Evolutionary conservation across 1,140 invertebrate genomes (phyloP).

Genomic region (Branchinecta lindahli): DNA sequence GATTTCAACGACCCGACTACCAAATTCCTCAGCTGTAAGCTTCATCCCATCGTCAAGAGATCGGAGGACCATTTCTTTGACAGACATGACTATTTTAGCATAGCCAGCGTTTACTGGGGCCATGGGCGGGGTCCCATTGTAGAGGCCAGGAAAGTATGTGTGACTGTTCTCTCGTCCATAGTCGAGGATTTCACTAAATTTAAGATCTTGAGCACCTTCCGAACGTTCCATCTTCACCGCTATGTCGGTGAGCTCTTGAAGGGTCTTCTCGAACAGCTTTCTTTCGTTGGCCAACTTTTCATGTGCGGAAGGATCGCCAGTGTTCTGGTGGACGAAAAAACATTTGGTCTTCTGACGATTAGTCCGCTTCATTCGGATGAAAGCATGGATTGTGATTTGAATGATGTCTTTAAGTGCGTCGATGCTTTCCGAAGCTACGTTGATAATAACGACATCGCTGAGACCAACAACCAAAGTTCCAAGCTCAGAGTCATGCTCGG

Average conservation of each 20-base stretch:
- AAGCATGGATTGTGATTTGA: slow-evolving; percentile 3
- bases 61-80: neutral
- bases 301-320: neutral
- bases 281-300: neutral
- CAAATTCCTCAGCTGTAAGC: neutral
- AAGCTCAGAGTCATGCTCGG: neutral
- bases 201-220: neutral
- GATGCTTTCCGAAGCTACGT: neutral
- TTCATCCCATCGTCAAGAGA: neutral
- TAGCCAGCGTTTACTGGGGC: neutral
- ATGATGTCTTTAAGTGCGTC: slow-evolving; percentile 7
- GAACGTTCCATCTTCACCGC: neutral
- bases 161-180: neutral
- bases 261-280: slow-evolving; percentile 4
- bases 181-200: neutral
- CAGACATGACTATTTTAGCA: neutral
- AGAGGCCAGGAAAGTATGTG: neutral
- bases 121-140: neutral
- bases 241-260: neutral
- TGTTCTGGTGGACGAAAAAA: slow-evolving; percentile 9
- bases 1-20: neutral
- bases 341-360: slow-evolving; percentile 9
- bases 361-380: neutral
- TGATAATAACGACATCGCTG: neutral
- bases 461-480: neutral